Conservation (phyloP, 2,888 invertebrate genomes). For the Encarsia formosa region DNA sequence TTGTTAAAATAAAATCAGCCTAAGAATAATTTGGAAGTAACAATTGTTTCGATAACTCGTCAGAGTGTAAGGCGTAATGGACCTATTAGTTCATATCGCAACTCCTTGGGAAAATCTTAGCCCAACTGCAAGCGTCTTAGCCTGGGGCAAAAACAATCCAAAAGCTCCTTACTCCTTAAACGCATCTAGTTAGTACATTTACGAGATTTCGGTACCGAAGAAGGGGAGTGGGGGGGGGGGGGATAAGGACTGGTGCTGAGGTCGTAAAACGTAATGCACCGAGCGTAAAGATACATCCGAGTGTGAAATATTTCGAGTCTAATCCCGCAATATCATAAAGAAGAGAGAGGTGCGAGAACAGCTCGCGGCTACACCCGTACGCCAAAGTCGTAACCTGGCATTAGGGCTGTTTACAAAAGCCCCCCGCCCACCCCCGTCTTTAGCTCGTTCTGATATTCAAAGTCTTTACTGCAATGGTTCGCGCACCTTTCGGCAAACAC, state of each 20-base stretch:
- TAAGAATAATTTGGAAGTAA: too few species aligned
- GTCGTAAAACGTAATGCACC: constrained; percentile 48
- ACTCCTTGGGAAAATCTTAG: too few species aligned
- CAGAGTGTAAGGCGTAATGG: too few species aligned
- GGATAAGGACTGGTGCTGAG: constrained; percentile 12
- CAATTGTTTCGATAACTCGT: too few species aligned
- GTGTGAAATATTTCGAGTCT: constrained; percentile 51
- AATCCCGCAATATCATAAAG: constrained; percentile 53
- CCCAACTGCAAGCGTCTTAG: too few species aligned
- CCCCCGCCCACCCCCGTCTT: too few species aligned
- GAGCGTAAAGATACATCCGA: constrained; percentile 43
- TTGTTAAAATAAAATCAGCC: too few species aligned
- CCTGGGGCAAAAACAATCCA: too few species aligned
- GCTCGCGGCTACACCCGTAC: constrained; percentile 17
- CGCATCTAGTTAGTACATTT: constrained; percentile 41
- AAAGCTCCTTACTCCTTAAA: too few species aligned
- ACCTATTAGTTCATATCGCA: too few species aligned
- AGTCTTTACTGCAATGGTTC: not conserved
- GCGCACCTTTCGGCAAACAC: constrained; percentile 23
- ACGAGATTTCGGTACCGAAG: constrained; percentile 31
- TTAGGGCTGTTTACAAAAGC: constrained; percentile 51
- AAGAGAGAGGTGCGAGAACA: constrained; percentile 31
- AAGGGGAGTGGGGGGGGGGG: constrained; percentile 17
- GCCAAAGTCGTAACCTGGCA: constrained; percentile 49
- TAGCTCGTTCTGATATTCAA: constrained; percentile 26